A percentile compares a stretch with the other conserved stretches of the same genome.
Evolutionary conservation across 2,797 vertebrate genomes (phyloP).

Genomic region (Prunella strophiata): DNA sequence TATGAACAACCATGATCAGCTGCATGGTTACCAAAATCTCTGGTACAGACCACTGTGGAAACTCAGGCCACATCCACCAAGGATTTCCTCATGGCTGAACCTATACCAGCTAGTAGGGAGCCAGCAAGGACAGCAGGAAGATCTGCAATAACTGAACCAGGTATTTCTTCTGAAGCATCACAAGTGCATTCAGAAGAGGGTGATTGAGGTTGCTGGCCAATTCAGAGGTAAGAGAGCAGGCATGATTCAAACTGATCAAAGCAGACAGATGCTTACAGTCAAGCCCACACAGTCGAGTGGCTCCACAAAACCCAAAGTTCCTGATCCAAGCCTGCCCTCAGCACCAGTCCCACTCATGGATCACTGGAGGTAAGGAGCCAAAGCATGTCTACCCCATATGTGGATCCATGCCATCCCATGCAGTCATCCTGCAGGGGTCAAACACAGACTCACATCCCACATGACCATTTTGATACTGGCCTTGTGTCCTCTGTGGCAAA

Average conservation of each 20-base stretch:
- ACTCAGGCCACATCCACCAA: background rate
- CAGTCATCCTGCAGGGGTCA: background rate
- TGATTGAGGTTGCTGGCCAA: background rate
- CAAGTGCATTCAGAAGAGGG: background rate
- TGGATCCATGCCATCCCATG: background rate
- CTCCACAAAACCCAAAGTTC: background rate
- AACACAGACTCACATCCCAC: background rate
- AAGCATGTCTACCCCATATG: accelerated
- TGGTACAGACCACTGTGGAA: background rate
- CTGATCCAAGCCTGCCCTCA: background rate
- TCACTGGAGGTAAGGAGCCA: background rate
- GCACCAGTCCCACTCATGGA: accelerated
- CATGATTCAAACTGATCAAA: background rate
- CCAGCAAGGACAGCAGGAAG: background rate
- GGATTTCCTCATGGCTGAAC: background rate
- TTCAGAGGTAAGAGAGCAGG: background rate
- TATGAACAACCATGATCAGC: background rate
- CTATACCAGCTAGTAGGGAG: background rate
- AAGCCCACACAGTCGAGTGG: accelerated
- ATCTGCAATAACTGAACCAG: background rate
- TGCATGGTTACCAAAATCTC: background rate
- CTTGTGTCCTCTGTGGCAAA: background rate
- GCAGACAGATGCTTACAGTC: background rate
- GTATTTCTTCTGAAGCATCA: background rate
- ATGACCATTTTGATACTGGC: background rate